Base-by-base conservation (phyloP, 2,888 invertebrate species). In the Eudasyphora cyanicolor region DNA sequence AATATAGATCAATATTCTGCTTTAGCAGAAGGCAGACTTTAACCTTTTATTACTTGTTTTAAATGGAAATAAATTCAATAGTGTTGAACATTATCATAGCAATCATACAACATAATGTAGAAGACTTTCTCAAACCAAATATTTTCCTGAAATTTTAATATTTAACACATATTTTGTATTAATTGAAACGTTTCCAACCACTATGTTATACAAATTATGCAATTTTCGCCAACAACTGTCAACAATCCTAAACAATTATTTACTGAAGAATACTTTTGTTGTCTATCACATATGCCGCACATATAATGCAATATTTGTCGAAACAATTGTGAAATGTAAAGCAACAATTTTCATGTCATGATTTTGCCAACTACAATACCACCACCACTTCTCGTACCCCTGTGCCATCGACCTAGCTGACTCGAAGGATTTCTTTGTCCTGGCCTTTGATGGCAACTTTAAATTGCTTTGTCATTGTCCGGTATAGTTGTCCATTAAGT, bases 401-500 rank as follows among this genome's bases (percentile, higher is more conserved):
- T 12, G 14, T n/a, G 12, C 45, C 14, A 2, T 2, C n/a, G n/a
- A 45, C 45, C 32, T 6, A 32, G 5, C 4, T 32, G 32, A 4
- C n/a, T n/a, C 32, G 8, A 32, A 6, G 32, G 3, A 45, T n/a
- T 5, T 1, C 60, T n/a, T 60, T 60, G 29, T 29, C n/a, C 19
- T 60, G 27, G 32, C 29, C 60, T 29, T 17, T n/a, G 45, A 5
- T 60, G 29, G 3, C 60, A 29, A 29, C 8, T 60, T 60, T n/a
- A 60, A 60, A 60, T 60, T 29, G 60, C 60, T 29, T 29, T 60
- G 60, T 60, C 60, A 60, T 60, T 60, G 60, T 27, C 60, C 60
- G 14, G 60, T 6, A 27, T 10, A 29, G 60, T 60, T 60, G 45
- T 45, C 45, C 4, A 14, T 45, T 45, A n/a, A 45, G 45, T 45